Evolutionary conservation across 2,113 vertebrate species (phyloP).

Genomic region (Hemichromis elongatus): DNA sequence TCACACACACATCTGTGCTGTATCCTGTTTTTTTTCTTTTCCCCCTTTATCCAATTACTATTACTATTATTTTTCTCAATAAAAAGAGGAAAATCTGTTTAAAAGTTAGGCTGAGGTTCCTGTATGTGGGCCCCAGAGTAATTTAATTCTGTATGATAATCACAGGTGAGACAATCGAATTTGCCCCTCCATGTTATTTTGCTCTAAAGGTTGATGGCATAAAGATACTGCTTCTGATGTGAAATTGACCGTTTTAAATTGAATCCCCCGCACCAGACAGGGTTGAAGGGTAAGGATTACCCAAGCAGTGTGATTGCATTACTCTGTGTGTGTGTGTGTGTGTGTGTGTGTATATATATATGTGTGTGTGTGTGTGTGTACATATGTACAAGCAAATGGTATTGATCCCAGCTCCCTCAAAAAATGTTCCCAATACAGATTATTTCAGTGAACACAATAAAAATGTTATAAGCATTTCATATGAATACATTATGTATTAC

Average conservation of each 20-base stretch:
- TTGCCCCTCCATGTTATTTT: background rate
- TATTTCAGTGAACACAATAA: too few species aligned
- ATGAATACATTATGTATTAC: too few species aligned
- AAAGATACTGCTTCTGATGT: background rate
- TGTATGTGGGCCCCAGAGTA: background rate
- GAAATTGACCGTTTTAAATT: background rate
- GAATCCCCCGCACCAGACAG: background rate
- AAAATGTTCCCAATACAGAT: too few species aligned
- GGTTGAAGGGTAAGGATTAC: constrained; percentile 21
- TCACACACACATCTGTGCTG: background rate
- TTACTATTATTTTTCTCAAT: background rate
- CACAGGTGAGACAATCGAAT: background rate
- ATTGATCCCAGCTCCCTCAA: too few species aligned
- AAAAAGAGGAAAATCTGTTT: background rate
- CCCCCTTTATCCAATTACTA: background rate
- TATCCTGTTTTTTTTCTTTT: background rate
- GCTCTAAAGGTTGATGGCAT: constrained; percentile 2
- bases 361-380: too few species aligned
- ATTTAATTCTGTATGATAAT: background rate
- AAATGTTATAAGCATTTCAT: too few species aligned
- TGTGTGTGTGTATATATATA: background rate
- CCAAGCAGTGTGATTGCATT: constrained; percentile 4
- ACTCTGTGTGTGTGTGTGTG: background rate
- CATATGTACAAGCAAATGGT: too few species aligned
- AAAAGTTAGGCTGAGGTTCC: background rate